A percentile compares a stretch with the other conserved stretches of the same genome.
Evolutionary conservation across 2,888 invertebrate genomes (phyloP).

Genomic region (Parnassius apollo): DNA sequence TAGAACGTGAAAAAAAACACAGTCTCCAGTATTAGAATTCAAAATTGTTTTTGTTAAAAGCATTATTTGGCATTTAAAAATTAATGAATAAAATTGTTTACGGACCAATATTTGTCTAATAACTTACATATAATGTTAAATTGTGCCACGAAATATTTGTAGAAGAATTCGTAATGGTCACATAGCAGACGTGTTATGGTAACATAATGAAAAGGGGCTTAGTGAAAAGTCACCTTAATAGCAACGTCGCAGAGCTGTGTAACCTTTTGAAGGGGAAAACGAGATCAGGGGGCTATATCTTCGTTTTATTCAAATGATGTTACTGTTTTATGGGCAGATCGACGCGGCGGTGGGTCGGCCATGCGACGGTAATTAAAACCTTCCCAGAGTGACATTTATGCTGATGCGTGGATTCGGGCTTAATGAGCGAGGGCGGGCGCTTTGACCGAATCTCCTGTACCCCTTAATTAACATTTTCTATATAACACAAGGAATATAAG

Average conservation of each 20-base stretch:
- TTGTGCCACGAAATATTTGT: too few relatives aligned
- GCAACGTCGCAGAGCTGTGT: slow-evolving; percentile 5
- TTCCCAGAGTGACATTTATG: slow-evolving; percentile 71
- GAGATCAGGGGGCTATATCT: slow-evolving; percentile 38
- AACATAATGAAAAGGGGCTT: too few relatives aligned
- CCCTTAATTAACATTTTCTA: slow-evolving; percentile 44
- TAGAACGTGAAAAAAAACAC: too few relatives aligned
- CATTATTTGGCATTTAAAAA: too few relatives aligned
- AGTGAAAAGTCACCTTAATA: slow-evolving; percentile 10
- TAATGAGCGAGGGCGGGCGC: slow-evolving; percentile 63
- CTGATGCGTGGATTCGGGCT: slow-evolving; percentile 62
- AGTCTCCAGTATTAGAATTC: too few relatives aligned
- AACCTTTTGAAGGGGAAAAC: slow-evolving; percentile 30
- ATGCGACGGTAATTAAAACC: slow-evolving; percentile 67
- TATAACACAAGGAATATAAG: slow-evolving; percentile 10
- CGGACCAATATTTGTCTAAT: too few relatives aligned
- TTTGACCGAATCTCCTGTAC: slow-evolving; percentile 49
- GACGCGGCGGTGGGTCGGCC: slow-evolving; percentile 65
- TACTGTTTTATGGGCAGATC: slow-evolving; percentile 49
- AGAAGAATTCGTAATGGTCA: too few relatives aligned
- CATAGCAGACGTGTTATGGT: too few relatives aligned
- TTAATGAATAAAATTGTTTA: too few relatives aligned
- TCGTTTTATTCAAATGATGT: slow-evolving; percentile 47
- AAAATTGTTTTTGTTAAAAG: too few relatives aligned
- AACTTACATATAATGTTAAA: too few relatives aligned